phyloP scores from a whole-genome alignment of 2,888 invertebrate species.

The Sicus ferrugineus region DNA sequence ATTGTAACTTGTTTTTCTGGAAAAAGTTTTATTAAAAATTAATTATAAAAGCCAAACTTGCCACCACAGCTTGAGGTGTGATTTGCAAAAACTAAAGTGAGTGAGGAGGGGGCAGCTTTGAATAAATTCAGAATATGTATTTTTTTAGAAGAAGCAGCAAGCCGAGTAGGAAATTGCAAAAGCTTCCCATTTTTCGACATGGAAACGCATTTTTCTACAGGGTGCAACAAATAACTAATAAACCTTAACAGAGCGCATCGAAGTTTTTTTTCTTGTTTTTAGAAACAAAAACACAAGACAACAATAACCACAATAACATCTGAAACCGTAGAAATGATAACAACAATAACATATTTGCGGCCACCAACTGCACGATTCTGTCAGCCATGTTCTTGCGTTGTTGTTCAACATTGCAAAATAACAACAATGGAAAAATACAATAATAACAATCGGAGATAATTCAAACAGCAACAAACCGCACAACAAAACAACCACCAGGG shows the following conservation, averaged over 20 bases:
- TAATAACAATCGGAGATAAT: background rate
- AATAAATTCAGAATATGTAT: too few species aligned
- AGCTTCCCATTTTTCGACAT: background rate
- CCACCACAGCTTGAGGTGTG: too few species aligned
- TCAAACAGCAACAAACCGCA: background rate
- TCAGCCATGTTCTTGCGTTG: constrained; percentile 45
- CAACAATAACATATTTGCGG: constrained; percentile 16
- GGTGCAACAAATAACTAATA: background rate
- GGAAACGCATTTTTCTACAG: too few species aligned
- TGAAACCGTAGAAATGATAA: constrained; percentile 14
- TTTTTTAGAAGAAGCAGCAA: constrained; percentile 18
- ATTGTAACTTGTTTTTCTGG: constrained; percentile 51
- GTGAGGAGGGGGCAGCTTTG: too few species aligned
- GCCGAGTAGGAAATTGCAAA: background rate
- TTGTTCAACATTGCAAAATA: constrained; percentile 43
- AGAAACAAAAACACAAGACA: background rate
- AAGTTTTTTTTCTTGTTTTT: background rate
- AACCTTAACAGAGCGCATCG: background rate
- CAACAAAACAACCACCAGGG: too few species aligned
- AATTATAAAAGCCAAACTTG: constrained; percentile 30
- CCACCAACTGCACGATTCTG: constrained; percentile 43
- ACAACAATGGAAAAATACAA: constrained; percentile 36
- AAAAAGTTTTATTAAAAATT: constrained; percentile 46
- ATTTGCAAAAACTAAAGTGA: too few species aligned
- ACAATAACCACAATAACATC: background rate